Evolutionary conservation across 2,113 vertebrate species (phyloP).

Genomic region (Crotalus horridus): DNA sequence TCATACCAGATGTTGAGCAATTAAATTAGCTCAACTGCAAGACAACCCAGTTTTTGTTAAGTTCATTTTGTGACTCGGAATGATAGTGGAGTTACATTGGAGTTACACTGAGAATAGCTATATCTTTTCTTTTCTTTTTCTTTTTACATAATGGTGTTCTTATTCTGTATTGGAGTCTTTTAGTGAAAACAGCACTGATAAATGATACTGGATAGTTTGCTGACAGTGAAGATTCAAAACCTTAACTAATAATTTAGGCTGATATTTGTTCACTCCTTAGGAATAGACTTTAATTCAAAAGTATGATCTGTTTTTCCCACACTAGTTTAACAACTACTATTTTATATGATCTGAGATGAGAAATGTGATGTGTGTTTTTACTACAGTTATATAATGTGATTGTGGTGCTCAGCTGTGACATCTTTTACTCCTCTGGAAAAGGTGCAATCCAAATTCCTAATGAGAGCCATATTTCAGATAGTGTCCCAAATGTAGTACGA

Average conservation of each 20-base stretch:
- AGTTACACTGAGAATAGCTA: neutral
- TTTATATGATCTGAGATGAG: neutral
- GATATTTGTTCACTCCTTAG: neutral
- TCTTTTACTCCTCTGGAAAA: neutral
- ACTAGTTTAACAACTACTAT: neutral
- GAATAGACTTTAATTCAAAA: neutral
- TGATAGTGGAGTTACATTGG: neutral
- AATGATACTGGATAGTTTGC: neutral
- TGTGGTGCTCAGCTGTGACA: neutral
- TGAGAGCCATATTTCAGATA: neutral
- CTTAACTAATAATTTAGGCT: neutral
- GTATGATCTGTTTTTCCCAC: neutral
- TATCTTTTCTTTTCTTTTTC: too few species aligned
- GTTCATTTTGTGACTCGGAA: neutral
- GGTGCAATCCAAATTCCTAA: neutral
- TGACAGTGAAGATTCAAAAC: neutral
- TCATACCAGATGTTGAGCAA: neutral
- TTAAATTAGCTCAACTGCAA: neutral
- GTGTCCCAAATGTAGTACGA: neutral
- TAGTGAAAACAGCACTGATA: neutral
- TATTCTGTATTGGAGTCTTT: neutral
- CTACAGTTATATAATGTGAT: neutral
- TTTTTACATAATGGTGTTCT: neutral
- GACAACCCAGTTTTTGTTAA: neutral
- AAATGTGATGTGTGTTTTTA: conserved; percentile 43